phyloP scores from a whole-genome alignment of 2,797 vertebrate genomes.

The Rhabdomys pumilio region DNA sequence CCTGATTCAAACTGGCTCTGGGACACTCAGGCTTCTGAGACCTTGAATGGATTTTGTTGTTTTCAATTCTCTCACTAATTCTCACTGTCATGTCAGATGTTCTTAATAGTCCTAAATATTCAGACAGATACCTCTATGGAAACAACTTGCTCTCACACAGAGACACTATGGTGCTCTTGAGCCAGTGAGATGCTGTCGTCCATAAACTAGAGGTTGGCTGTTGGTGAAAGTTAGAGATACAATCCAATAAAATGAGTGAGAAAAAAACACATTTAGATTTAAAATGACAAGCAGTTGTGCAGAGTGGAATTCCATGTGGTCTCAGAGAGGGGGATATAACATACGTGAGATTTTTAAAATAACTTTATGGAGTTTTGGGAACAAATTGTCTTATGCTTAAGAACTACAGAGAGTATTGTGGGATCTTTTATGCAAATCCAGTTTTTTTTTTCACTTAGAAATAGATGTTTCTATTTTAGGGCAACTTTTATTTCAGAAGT shows the following conservation, averaged over 20 bases:
- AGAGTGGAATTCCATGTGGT: neutral
- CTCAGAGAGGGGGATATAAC: neutral
- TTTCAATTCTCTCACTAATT: neutral
- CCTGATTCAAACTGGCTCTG: neutral
- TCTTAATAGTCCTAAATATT: neutral
- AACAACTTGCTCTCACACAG: neutral
- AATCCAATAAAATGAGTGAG: neutral
- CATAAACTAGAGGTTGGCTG: neutral
- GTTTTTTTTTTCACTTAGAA: conserved; percentile 55
- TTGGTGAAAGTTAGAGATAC: neutral
- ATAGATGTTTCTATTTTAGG: conserved; percentile 75
- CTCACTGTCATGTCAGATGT: neutral
- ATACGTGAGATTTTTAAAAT: conserved; percentile 37
- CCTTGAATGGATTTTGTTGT: conserved; percentile 28
- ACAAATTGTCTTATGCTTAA: conserved; percentile 63
- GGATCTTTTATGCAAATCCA: conserved; percentile 68
- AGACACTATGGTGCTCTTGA: neutral
- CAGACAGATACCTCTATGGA: neutral
- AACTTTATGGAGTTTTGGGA: conserved; percentile 39
- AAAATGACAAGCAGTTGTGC: neutral
- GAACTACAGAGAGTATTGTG: conserved; percentile 38
- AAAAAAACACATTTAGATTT: neutral
- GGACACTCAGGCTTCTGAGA: neutral
- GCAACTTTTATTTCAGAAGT: conserved; percentile 67
- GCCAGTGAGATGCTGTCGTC: neutral